phyloP scores from a whole-genome alignment of 1,140 invertebrate species.

The Riptortus pedestris region DNA sequence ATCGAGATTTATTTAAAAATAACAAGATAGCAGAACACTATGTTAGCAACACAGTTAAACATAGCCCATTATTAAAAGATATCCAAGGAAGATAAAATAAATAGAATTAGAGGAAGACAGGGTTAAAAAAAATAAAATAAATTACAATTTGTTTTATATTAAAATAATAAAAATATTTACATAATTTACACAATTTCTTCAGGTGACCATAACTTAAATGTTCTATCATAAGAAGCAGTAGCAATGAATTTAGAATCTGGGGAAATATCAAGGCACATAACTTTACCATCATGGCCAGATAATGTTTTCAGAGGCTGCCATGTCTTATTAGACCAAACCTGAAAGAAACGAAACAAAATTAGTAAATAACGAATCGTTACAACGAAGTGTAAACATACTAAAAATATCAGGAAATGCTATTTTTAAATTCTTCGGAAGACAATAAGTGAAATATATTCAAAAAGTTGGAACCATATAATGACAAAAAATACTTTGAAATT shows the following conservation, averaged over 20 bases:
- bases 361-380: conserved; percentile 8
- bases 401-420: not conserved
- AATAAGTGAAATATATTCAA: not conserved
- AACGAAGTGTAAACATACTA: too few relatives aligned
- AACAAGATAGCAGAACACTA: too few relatives aligned
- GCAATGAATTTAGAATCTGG: conserved; percentile 81
- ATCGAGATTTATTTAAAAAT: too few relatives aligned
- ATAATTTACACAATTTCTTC: conserved; percentile 39
- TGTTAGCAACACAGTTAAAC: too few relatives aligned
- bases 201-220: conserved; percentile 94
- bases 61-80: too few relatives aligned
- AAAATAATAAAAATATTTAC: not conserved
- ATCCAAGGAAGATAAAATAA: too few relatives aligned
- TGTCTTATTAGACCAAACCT: conserved; percentile 87
- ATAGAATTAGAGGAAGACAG: too few relatives aligned
- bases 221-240: conserved; percentile 89
- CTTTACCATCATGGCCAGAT: conserved; percentile 89
- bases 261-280: conserved; percentile 85
- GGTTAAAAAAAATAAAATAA: not conserved
- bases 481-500: too few relatives aligned
- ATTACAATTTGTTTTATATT: not conserved
- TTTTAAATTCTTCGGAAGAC: not conserved
- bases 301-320: conserved; percentile 93
- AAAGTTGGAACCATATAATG: too few relatives aligned
- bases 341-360: conserved; percentile 27